phyloP scores from a whole-genome alignment of 2,888 invertebrate species.

The Ditylenchus weischeri region DNA sequence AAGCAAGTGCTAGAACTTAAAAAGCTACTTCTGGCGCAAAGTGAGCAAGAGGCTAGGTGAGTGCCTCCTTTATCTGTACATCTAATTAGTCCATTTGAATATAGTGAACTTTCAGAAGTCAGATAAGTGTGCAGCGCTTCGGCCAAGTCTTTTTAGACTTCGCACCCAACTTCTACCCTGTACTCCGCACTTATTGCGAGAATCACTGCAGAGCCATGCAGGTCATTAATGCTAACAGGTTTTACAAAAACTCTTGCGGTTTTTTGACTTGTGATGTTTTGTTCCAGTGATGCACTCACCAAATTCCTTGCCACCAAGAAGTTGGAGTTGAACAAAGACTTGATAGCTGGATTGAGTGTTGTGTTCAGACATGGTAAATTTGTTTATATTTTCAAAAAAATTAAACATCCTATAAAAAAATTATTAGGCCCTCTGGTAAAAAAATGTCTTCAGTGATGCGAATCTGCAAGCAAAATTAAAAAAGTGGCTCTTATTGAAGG shows the following conservation, averaged over 20 bases:
- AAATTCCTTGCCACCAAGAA: conserved; percentile 81
- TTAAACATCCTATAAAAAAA: no score
- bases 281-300: conserved; percentile 29
- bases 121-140: conserved; percentile 72
- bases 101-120: conserved; percentile 45
- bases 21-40: conserved; percentile 21
- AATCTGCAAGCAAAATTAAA: no score
- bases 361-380: conserved; percentile 75
- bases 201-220: conserved; percentile 91
- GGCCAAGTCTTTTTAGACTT: conserved; percentile 83
- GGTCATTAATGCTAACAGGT: conserved; percentile 88
- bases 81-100: neutral
- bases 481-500: no score
- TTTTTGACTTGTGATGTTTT: no score
- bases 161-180: conserved; percentile 68
- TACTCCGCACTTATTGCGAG: conserved; percentile 83
- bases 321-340: conserved; percentile 76
- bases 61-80: no score
- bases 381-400: neutral
- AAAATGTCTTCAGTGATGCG: no score
- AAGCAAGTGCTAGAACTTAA: conserved; percentile 17
- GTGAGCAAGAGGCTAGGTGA: conserved; percentile 23
- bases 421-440: no score
- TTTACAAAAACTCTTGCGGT: conserved; percentile 28
- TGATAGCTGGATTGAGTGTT: conserved; percentile 87